These are phyloP conservation scores for Hiodon tergisus DNA, from an alignment of 2,113 vertebrate genomes.

Conservation along the genomic window DNA sequence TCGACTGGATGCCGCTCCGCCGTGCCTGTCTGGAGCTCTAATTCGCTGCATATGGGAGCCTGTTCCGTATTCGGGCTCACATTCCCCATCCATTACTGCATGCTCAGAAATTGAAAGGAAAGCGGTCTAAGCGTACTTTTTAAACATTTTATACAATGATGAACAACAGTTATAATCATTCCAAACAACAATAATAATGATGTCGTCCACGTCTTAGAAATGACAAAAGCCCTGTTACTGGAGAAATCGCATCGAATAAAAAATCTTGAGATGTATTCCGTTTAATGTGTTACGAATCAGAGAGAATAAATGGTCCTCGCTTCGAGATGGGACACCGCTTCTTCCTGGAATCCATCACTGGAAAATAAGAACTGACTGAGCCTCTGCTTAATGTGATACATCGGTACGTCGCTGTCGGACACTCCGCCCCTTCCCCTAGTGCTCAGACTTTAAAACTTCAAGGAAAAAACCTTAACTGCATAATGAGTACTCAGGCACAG, in stretches of 20 bases:
- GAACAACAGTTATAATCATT: background rate
- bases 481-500: background rate
- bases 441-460: background rate
- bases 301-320: too few species aligned
- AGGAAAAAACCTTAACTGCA: background rate
- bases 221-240: too few species aligned
- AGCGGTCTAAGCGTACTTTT: too few species aligned
- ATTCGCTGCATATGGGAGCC: conserved; percentile 16
- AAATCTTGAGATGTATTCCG: too few species aligned
- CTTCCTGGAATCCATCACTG: conserved; percentile 6
- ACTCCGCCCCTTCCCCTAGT: conserved; percentile 21
- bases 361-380: conserved; percentile 12
- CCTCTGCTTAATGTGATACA: background rate
- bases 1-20: background rate
- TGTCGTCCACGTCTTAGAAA: too few species aligned
- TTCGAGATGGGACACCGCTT: background rate
- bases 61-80: conserved; percentile 13
- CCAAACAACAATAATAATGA: too few species aligned
- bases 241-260: too few species aligned
- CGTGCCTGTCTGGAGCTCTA: conserved; percentile 2
- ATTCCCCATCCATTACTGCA: background rate
- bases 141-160: background rate
- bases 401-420: background rate
- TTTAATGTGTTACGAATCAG: too few species aligned
- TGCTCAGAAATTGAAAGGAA: background rate